Evolutionary conservation across 1,140 invertebrate genomes (phyloP).

Genomic region (Drosophila bocki): DNA sequence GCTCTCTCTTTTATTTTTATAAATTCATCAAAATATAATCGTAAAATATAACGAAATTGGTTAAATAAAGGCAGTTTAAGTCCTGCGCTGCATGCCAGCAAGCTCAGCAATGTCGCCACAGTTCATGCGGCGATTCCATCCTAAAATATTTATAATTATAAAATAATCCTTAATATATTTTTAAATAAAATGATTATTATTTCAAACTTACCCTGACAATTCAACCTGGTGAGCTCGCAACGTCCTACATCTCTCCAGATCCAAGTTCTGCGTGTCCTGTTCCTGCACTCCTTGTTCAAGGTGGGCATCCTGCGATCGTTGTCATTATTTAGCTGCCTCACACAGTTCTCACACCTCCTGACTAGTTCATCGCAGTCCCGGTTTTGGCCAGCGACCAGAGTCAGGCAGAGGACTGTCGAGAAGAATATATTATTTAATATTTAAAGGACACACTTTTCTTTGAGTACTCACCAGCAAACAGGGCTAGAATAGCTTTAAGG

Average conservation of each 20-base stretch:
- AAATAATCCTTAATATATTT: rapidly evolving
- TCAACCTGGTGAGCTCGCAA: conserved; percentile 34
- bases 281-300: conserved; percentile 29
- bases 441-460: not conserved
- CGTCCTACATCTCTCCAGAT: conserved; percentile 42
- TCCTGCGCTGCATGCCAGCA: conserved; percentile 18
- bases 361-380: conserved; percentile 24
- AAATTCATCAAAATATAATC: conserved; percentile 1
- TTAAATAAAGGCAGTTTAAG: not conserved
- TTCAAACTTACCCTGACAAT: conserved; percentile 26
- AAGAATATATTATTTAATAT: too few relatives aligned
- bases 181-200: not conserved
- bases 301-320: conserved; percentile 5
- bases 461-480: conserved; percentile 19
- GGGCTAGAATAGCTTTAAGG: not conserved
- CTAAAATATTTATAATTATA: not conserved
- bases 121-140: conserved; percentile 25
- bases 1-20: conserved; percentile 36
- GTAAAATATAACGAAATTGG: not conserved
- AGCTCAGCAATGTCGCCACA: conserved; percentile 26
- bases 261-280: conserved; percentile 19
- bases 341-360: conserved; percentile 10
- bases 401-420: conserved; percentile 20
- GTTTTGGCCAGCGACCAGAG: conserved; percentile 32
- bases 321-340: not conserved